Evolutionary conservation across 30 jellyfish, hydroid and myxozoan species (phyloP), one percentile per base, ranked within the genome.

Genomic region (Hydra vulgaris): DNA sequence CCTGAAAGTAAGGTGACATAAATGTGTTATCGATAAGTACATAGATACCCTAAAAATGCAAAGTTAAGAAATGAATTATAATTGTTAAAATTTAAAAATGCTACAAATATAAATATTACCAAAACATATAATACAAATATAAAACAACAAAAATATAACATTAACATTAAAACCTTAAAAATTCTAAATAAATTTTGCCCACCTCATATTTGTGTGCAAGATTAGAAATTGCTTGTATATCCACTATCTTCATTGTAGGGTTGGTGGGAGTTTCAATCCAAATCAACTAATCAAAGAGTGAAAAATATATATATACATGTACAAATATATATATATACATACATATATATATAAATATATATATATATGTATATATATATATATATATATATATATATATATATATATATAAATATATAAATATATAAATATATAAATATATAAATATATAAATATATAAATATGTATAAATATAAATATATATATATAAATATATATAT

Each of bases 241-340:
- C 99, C 69, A 95, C 98, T 67, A 89, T 86, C 79, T 95, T 89
- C 97, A 95, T 87, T 0, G 96, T 88, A 18, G 99, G 99, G 80
- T 95, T 95, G 61, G 99, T 95, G 22, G 99, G 99, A 24, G 99
- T 88, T 82, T 95, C 99, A 77, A 89, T 74, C 97, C 97, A 88
- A 15, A 95, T 27, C 94, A 95, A 18, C 99, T 95, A 73, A 21
- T 78, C 21, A 68, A 23, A 17, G 8, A n/a, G n/a, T n/a, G n/a
- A 71, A 67, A 23, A 53, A 17, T 22, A 54, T 27, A 21, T 19
- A 27, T 16, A 0, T 78, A 70, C 21, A 8, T 21, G n/a, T 54
- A 17, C 8, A 26, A 79, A 70, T 55, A 23, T 1, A 61, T n/a
- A 17, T 56, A 56, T n/a, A 17, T 17, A n/a, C n/a, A 56, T n/a